These are phyloP conservation scores for Macropis europaea DNA, from an alignment of 2,888 invertebrate species.

Conservation along the genomic window DNA sequence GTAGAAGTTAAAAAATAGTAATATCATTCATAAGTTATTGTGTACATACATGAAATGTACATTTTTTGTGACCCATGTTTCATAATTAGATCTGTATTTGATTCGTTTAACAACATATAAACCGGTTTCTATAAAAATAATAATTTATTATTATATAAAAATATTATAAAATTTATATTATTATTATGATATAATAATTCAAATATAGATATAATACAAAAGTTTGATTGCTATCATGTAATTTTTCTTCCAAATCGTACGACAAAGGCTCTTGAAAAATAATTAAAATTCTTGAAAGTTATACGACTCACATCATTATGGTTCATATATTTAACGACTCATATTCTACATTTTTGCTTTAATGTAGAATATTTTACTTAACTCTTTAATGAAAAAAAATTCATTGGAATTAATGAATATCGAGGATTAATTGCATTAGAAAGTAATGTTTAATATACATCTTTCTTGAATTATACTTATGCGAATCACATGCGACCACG, in stretches of 20 bases:
- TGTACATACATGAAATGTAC: no score
- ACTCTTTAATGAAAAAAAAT: not conserved
- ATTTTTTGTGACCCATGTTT: no score
- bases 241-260: not conserved
- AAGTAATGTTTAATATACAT: not conserved
- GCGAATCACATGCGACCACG: not conserved
- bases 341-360: not conserved
- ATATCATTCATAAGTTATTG: not conserved
- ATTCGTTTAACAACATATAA: no score
- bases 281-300: not conserved
- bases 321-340: not conserved
- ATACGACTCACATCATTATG: not conserved
- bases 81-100: no score
- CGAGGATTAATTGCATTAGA: not conserved
- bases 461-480: not conserved
- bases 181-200: no score
- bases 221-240: no score
- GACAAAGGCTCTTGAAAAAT: not conserved
- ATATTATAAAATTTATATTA: no score
- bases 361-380: not conserved
- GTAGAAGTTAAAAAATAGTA: not conserved
- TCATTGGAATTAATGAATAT: not conserved
- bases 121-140: no score
- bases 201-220: no score
- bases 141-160: no score